Percentiles rank a stretch among this genome's conserved stretches.
Conservation (phyloP, 2,113 vertebrate genomes). For the Corythaixoides concolor region DNA sequence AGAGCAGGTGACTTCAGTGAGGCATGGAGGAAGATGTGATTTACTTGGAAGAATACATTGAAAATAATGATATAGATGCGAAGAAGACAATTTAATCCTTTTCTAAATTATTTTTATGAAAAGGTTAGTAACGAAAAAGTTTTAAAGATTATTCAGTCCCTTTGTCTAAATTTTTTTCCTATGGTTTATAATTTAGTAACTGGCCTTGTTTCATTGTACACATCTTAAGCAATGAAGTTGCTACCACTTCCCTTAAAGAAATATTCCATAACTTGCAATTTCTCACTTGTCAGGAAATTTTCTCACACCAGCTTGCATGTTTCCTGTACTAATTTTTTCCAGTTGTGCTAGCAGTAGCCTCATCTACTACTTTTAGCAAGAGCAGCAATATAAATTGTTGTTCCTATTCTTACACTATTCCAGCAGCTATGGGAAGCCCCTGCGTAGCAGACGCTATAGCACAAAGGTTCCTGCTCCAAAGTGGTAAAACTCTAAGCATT, state of each 20-base stretch:
- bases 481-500: background rate
- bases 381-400: background rate
- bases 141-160: background rate
- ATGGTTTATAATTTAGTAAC: background rate
- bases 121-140: background rate
- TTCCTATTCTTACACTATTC: background rate
- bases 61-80: background rate
- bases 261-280: constrained; percentile 5
- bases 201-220: background rate
- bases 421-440: background rate
- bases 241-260: background rate
- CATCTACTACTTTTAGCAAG: background rate
- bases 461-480: background rate
- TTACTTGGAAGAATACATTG: background rate
- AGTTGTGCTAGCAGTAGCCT: background rate
- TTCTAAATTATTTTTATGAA: background rate
- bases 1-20: background rate
- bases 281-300: constrained; percentile 29
- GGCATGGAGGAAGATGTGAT: background rate
- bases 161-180: background rate
- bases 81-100: background rate
- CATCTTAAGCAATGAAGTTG: background rate
- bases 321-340: constrained; percentile 12
- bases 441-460: background rate
- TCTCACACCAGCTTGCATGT: background rate